Evolutionary conservation across 30 jellyfish, hydroid and myxozoan genomes (phyloP), one percentile per base, ranked within the genome.

Genomic region (Mastigias papua): DNA sequence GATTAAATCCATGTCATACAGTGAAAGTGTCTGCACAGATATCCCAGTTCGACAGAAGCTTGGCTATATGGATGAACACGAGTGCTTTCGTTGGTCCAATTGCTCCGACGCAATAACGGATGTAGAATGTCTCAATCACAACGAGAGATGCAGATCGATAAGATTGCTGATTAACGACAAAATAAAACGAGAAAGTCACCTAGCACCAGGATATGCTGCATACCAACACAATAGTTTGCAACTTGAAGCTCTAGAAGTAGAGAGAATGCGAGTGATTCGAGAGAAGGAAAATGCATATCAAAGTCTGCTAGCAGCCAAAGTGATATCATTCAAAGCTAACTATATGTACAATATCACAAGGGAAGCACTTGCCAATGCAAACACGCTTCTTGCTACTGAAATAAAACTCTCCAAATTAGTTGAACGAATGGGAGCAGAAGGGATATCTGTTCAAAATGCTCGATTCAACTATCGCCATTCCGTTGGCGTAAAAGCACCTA

Each of bases 11-110:
- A 67, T 35, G 11, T 21, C 15, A 0, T 80, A 78, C 84, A 75
- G 70, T 29, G 76, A 73, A 51, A 64, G 81, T 54, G 81, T 19
- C 48, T 76, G 96, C 32, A 72, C 28, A 20, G 85, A 68, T 31
- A 79, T 48, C 6, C 90, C 77, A 15, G 61, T n/a, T 16, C 46
- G 65, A 66, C n/a, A 26, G 15, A 79, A 60, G 49, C 37, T 60
- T n/a, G 97, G 97, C 23, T 89, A 58, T 34, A 31, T 19, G 0
- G 81, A 64, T 0, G 88, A 81, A 15, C 62, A 60, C 30, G 92
- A 49, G 33, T 89, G 97, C 64, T 64, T 51, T 13, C 82, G 64
- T 13, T 64, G 76, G 74, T 48, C 84, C 1, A 89, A 89, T 34
- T 89, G 97, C 70, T 81, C 97, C 0, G 79, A 33, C 25, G 31